Percentiles rank a stretch among this genome's conserved stretches.
Conservation (phyloP, 1,140 invertebrate species). For the Linepithema humile region DNA sequence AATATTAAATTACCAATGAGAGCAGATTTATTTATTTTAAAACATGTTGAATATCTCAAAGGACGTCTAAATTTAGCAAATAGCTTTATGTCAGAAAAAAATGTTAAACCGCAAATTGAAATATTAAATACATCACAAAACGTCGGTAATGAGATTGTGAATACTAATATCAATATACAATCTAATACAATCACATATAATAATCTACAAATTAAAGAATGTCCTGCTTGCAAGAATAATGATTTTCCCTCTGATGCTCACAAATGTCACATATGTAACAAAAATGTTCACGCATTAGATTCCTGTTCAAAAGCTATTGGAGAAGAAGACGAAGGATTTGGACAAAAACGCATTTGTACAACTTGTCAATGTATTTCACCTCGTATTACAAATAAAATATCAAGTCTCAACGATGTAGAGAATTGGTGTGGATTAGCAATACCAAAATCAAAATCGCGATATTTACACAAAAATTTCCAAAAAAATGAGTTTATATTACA, state of each 20-base stretch:
- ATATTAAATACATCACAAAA: not conserved
- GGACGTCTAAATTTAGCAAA: slow-evolving; percentile 1
- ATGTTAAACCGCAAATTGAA: not conserved
- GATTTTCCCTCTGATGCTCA: slow-evolving; percentile 12
- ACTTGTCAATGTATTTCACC: slow-evolving; percentile 1
- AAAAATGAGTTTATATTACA: slow-evolving; percentile 6
- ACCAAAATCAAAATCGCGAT: not conserved
- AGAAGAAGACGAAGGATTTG: not conserved
- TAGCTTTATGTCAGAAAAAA: not conserved
- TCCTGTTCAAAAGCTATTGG: not conserved
- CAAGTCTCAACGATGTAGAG: not conserved
- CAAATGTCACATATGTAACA: not conserved
- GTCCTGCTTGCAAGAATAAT: not conserved
- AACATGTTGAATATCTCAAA: slow-evolving; percentile 6
- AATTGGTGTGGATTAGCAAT: slow-evolving; percentile 17
- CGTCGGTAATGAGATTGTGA: not conserved
- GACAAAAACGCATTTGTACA: not conserved
- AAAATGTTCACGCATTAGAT: slow-evolving; percentile 16
- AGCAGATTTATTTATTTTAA: slow-evolving; percentile 6
- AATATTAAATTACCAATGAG: slow-evolving; percentile 31
- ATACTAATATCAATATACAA: slow-evolving; percentile 7
- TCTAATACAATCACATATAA: not conserved
- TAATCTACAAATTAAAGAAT: not conserved
- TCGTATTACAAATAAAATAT: not conserved
- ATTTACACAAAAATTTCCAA: not conserved